Base-by-base conservation (phyloP, 2,888 invertebrate species). In the Pogonocherus hispidulus region DNA sequence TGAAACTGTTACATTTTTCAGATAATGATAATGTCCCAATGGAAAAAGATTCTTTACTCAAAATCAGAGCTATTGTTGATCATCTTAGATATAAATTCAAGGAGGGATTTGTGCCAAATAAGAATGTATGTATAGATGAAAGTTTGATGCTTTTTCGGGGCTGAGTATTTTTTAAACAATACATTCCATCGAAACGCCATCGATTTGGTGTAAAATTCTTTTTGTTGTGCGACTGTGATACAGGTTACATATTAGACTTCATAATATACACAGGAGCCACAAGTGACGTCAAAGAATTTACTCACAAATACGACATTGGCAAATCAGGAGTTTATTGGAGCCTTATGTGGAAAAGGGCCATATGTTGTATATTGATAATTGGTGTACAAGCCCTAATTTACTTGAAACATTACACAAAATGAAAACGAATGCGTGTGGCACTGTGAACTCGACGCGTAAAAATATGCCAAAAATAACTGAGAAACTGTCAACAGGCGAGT, bases 221-320 rank as follows among this genome's bases (percentile, higher is more conserved):
- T 65, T 44, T 71, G 2, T 16, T 72, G 32, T 66, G 66, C 49
- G 72, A 72, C 64, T 69, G 63, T 35, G 67, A 76, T 65, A 79
- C 76, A 0, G 74, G 77, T 9, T 77, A 72, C 55, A 62, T 76
- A 18, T 62, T 79, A 32, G 73, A 78, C 56, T 75, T 79, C 35
- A 70, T 79, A n/a, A 59, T 79, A 6, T 78, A 80, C 47, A 73
- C 72, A 11, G 67, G 70, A 20, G n/a, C n/a, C n/a, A n/a, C n/a
- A n/a, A n/a, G n/a, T n/a, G 16, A 65, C n/a, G 55, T 49, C 11
- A 64, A 57, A 9, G 66, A 75, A 18, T 63, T 73, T 14, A 3
- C n/a, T 11, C 55, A 62, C n/a, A 41, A n/a, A n/a, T n/a, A n/a
- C n/a, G n/a, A n/a, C n/a, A n/a, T n/a, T n/a, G n/a, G n/a, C 41